phyloP scores from a whole-genome alignment of 2,113 vertebrate species.

The Erythrolamprus reginae region DNA sequence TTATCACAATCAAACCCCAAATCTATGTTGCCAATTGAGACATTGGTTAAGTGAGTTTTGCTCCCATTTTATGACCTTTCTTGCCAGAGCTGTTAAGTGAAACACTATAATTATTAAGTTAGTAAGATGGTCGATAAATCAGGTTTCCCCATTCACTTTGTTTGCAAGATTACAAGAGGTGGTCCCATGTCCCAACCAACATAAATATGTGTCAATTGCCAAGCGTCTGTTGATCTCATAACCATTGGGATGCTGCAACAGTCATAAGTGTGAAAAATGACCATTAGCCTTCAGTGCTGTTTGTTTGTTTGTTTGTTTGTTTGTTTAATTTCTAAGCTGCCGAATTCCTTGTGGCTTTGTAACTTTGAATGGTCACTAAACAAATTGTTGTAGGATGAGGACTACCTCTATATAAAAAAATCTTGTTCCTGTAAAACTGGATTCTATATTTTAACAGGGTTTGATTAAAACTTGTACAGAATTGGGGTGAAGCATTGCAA shows the following conservation, averaged over 20 bases:
- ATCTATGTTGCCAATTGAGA: neutral
- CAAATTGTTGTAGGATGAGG: too few species aligned
- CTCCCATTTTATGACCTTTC: neutral
- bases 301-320: too few species aligned
- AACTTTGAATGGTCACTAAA: too few species aligned
- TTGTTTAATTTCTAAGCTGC: too few species aligned
- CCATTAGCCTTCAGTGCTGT: too few species aligned
- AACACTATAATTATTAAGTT: neutral
- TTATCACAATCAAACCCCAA: neutral
- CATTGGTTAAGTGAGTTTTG: neutral
- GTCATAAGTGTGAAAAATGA: too few species aligned
- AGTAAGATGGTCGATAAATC: neutral
- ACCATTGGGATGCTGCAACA: too few species aligned
- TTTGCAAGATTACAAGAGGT: neutral
- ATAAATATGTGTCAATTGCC: too few species aligned
- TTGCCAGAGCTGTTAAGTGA: neutral
- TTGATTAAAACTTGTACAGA: neutral
- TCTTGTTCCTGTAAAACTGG: neutral
- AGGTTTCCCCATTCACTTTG: neutral
- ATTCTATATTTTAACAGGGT: neutral
- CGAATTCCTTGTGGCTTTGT: too few species aligned
- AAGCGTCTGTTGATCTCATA: too few species aligned
- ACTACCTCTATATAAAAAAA: neutral
- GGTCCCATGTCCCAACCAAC: neutral
- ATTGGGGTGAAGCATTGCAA: neutral